A percentile compares a stretch with the other conserved stretches of the same genome.
phyloP scores from a whole-genome alignment of 2,888 invertebrate genomes.

The Apeira syringaria region DNA sequence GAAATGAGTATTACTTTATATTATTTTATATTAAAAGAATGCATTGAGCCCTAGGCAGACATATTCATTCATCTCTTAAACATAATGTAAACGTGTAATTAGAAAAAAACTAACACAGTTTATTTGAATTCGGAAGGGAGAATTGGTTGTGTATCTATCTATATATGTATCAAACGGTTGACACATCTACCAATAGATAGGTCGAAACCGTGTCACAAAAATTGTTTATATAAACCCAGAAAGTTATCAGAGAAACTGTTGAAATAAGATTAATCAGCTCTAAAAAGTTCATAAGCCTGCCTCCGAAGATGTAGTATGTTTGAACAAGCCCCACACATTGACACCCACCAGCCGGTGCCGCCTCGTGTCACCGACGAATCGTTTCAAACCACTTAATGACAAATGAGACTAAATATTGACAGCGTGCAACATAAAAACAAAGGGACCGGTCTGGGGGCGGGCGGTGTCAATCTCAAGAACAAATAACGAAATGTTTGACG shows the following conservation, averaged over 20 bases:
- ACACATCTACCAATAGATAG: too few relatives aligned
- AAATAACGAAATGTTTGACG: conserved; percentile 72
- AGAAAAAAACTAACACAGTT: too few relatives aligned
- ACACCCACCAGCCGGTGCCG: conserved; percentile 56
- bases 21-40: too few relatives aligned
- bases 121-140: too few relatives aligned
- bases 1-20: too few relatives aligned
- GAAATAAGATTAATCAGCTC: conserved; percentile 2
- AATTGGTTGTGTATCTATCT: too few relatives aligned
- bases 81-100: too few relatives aligned
- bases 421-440: conserved; percentile 73
- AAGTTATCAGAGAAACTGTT: not conserved
- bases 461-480: conserved; percentile 77
- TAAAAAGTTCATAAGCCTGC: conserved; percentile 2
- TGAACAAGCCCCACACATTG: conserved; percentile 45
- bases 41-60: too few relatives aligned
- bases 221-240: not conserved
- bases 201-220: not conserved
- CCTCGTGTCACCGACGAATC: conserved; percentile 59
- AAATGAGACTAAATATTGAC: conserved; percentile 79
- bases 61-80: too few relatives aligned
- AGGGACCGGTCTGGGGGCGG: conserved; percentile 65
- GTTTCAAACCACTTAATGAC: conserved; percentile 67
- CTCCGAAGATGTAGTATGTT: conserved; percentile 27
- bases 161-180: too few relatives aligned